A percentile compares a stretch with the other conserved stretches of the same genome.
Evolutionary conservation across 2,113 vertebrate genomes (phyloP).

Genomic region (Albula goreensis): DNA sequence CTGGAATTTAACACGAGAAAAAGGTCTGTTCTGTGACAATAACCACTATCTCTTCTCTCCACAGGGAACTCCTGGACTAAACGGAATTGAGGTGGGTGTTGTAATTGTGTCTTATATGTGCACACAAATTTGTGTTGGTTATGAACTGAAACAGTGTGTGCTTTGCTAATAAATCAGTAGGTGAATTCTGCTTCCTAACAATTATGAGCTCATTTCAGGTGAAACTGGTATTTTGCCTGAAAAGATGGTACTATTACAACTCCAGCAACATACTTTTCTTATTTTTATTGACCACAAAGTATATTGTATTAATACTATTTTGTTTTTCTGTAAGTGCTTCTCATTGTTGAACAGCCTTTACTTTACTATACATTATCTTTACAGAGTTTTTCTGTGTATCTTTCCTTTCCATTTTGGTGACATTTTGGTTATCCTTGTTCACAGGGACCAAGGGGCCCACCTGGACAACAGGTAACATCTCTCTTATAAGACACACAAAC

Average conservation of each 20-base stretch:
- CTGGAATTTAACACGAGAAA: neutral
- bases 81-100: conserved; percentile 68
- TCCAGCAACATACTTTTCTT: too few species aligned
- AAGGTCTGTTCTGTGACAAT: conserved; percentile 7
- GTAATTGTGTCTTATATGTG: neutral
- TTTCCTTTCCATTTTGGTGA: neutral
- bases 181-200: neutral
- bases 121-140: too few species aligned
- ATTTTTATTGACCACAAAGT: too few species aligned
- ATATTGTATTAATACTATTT: too few species aligned
- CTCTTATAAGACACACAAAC: neutral
- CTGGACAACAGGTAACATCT: conserved; percentile 67
- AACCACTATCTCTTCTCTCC: neutral
- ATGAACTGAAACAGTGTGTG: too few species aligned
- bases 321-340: too few species aligned
- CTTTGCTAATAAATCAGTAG: neutral
- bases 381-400: neutral
- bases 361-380: too few species aligned
- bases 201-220: too few species aligned
- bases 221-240: too few species aligned
- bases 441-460: conserved; percentile 73
- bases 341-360: too few species aligned
- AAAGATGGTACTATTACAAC: too few species aligned
- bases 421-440: conserved; percentile 8
- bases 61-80: conserved; percentile 69